A percentile compares a stretch with the other conserved stretches of the same genome.
Conservation (phyloP, 2,113 vertebrate species). For the Neotragus pygmaeus region DNA sequence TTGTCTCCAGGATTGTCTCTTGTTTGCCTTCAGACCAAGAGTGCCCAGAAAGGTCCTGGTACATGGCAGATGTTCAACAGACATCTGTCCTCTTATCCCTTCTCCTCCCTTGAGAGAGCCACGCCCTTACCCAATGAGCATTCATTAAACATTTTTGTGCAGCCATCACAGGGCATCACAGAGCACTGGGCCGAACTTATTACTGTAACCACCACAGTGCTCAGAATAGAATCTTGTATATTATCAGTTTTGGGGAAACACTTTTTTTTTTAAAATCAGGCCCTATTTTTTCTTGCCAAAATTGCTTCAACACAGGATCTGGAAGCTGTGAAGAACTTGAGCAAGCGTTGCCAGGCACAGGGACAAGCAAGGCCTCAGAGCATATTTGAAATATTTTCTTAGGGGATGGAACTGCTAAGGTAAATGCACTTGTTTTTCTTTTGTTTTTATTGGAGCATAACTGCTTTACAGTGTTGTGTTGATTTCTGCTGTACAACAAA, state of each 20-base stretch:
- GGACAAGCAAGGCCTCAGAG: not conserved
- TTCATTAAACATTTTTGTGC: not conserved
- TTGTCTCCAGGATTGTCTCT: not conserved
- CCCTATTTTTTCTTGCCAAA: slow-evolving; percentile 23
- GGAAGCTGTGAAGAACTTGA: not conserved
- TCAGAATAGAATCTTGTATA: not conserved
- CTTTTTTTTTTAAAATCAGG: not conserved
- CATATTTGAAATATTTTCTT: not conserved
- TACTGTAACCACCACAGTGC: not conserved
- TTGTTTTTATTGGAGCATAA: not conserved
- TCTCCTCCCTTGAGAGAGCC: not conserved
- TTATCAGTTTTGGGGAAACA: not conserved
- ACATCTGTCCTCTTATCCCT: not conserved
- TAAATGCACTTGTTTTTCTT: not conserved
- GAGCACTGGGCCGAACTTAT: fast-evolving
- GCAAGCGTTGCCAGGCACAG: not conserved
- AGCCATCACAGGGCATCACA: fast-evolving
- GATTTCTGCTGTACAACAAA: not conserved
- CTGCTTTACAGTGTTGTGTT: not conserved
- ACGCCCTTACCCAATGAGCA: not conserved
- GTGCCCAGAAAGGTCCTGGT: not conserved
- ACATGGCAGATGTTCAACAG: not conserved
- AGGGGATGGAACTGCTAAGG: not conserved
- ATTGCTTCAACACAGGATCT: not conserved
- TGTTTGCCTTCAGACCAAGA: not conserved